phyloP scores from a whole-genome alignment of 2,888 invertebrate genomes.

The Morinoia aosen region DNA sequence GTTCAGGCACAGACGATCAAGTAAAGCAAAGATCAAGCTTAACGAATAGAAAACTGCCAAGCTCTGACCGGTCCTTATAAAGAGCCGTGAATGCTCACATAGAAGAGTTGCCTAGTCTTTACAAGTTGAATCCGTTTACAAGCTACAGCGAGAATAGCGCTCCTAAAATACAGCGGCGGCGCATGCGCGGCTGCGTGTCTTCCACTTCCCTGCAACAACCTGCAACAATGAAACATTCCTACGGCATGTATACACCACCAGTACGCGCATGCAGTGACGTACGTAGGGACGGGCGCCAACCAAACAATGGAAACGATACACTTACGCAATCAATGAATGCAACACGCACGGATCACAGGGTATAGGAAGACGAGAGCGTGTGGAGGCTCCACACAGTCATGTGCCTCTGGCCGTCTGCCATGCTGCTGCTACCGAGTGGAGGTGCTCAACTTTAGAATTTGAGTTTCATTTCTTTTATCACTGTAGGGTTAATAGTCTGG shows the following conservation, averaged over 20 bases:
- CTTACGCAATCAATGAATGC: constrained; percentile 24
- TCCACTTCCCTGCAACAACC: background rate
- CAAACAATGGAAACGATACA: background rate
- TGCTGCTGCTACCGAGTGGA: background rate
- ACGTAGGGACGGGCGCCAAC: background rate
- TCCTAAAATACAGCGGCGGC: background rate
- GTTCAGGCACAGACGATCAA: too few species aligned
- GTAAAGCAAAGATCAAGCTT: too few species aligned
- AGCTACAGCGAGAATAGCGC: constrained; percentile 5
- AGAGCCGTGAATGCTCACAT: background rate
- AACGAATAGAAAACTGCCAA: background rate
- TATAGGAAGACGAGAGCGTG: background rate
- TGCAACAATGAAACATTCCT: constrained; percentile 9
- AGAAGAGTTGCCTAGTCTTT: background rate
- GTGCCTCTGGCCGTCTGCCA: background rate
- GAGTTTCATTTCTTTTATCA: background rate
- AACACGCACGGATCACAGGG: background rate
- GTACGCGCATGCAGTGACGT: background rate
- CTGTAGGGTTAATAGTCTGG: background rate
- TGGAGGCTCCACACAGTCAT: background rate
- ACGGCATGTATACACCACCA: background rate
- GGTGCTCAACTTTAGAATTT: background rate
- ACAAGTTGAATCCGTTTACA: background rate
- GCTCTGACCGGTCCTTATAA: background rate
- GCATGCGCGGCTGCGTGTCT: background rate